Base-by-base conservation (phyloP, 2,797 vertebrate genomes). In the Taeniopygia guttata region DNA sequence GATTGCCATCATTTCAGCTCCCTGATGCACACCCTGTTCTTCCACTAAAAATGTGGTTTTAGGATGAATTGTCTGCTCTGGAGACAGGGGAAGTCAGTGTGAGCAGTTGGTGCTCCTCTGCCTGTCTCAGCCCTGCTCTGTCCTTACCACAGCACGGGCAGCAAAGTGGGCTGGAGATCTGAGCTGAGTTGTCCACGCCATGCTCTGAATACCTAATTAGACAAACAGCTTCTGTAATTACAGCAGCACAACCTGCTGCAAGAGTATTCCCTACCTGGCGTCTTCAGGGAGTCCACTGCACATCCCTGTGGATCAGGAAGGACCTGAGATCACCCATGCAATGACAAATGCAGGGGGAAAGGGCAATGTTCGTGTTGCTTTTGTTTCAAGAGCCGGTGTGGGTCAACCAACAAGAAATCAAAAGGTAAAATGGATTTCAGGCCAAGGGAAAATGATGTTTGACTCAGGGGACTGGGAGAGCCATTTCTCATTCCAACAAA, bases 291-390 rank as follows among this genome's bases (percentile, higher is more conserved):
- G 8, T 2, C 5, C 34, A 2, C 0, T 2, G 13, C 13, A 4
- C 27, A 22, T 56, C 58, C 51, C 43, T 4, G 13, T 0, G 62
- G 15, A 4, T 3, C 0, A 2, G 54, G 30, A 49, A 0, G 5
- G 67, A n/a, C 5, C 42, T 5, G n/a, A 58, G n/a, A 11, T 19
- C 0, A 1, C 23, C 6, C 45, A 1, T 0, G 1, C 2, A 15
- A 17, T 2, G 13, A 16, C 30, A 22, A 18, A 3, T 21, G 23
- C 29, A 10, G 36, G 23, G n/a, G 60, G 34, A 43, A 26, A 52
- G 58, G 17, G 29, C 25, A 3, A 3, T 25, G 5, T 3, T 46
- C 55, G 9, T 9, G 16, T 3, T 1, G 36, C 63, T 75, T 67
- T 22, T 46, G 16, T 60, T 58, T 49, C 52, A 18, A 7, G 0